Evolutionary conservation across 2,797 vertebrate genomes (phyloP).

Genomic region (Chromobotia macracanthus): DNA sequence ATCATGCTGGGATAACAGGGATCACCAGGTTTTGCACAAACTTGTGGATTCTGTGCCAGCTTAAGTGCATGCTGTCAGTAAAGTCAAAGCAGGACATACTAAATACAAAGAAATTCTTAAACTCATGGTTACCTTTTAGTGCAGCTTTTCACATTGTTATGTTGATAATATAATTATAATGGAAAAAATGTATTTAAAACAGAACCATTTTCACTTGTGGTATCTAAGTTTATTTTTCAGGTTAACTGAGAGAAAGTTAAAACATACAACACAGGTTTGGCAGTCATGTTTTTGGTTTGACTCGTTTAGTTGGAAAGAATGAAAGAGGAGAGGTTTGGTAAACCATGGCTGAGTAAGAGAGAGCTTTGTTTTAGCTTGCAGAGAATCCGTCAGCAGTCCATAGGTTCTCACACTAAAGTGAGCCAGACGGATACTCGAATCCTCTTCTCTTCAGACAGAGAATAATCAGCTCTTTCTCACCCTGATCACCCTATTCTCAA

Average conservation of each 20-base stretch:
- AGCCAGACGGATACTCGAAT: constrained; percentile 52
- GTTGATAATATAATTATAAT: too few species aligned
- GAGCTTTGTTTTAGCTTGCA: constrained; percentile 76
- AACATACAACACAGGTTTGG: neutral
- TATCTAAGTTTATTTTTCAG: neutral
- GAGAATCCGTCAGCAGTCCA: constrained; percentile 78
- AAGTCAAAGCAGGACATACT: neutral
- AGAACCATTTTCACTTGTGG: neutral
- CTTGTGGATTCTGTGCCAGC: neutral
- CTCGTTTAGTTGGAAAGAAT: constrained; percentile 32
- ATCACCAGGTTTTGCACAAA: neutral
- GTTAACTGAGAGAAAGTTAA: neutral
- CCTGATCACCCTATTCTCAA: constrained; percentile 50
- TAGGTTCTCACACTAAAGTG: constrained; percentile 66
- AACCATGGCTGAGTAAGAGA: constrained; percentile 42
- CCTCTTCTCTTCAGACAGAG: constrained; percentile 61
- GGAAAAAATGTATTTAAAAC: neutral
- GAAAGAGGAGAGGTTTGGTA: constrained; percentile 35
- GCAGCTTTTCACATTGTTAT: neutral
- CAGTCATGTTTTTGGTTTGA: constrained; percentile 2
- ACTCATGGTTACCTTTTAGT: too few species aligned
- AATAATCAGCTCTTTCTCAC: constrained; percentile 71
- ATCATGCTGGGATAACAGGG: neutral
- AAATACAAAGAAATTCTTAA: neutral
- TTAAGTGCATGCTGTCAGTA: neutral